These are phyloP conservation scores for Nixonia krombeini DNA, from an alignment of 1,140 invertebrate species.

Conservation along the genomic window DNA sequence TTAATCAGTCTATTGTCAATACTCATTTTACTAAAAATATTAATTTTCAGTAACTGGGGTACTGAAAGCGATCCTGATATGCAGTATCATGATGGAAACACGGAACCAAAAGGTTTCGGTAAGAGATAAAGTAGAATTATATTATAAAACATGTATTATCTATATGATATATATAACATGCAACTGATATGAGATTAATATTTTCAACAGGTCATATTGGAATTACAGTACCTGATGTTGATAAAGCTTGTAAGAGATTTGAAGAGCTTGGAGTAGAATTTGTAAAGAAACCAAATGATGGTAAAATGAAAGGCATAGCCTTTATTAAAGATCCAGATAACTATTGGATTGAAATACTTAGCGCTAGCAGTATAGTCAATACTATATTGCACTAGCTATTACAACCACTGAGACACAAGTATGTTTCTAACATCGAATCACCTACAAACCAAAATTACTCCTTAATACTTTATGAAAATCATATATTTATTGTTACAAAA, in stretches of 20 bases:
- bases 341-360: constrained; percentile 97
- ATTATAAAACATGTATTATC: too few relatives aligned
- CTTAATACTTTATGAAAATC: background rate
- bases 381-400: constrained; percentile 53
- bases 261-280: constrained; percentile 90
- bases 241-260: constrained; percentile 88
- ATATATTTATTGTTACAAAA: background rate
- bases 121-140: constrained; percentile 39
- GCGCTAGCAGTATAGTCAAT: constrained; percentile 70
- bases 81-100: constrained; percentile 92
- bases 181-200: constrained; percentile 6
- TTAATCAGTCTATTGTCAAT: too few relatives aligned
- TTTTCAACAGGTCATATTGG: constrained; percentile 85
- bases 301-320: constrained; percentile 94
- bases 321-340: constrained; percentile 97
- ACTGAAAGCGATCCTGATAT: constrained; percentile 86
- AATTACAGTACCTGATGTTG: constrained; percentile 89
- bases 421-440: background rate
- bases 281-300: constrained; percentile 90
- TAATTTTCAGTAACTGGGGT: constrained; percentile 89
- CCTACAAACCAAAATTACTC: background rate
- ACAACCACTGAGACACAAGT: too few relatives aligned
- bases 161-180: too few relatives aligned
- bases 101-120: constrained; percentile 91
- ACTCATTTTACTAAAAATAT: background rate